Conservation (phyloP, 2,797 vertebrate species). For the Megaceryle alcyon region DNA sequence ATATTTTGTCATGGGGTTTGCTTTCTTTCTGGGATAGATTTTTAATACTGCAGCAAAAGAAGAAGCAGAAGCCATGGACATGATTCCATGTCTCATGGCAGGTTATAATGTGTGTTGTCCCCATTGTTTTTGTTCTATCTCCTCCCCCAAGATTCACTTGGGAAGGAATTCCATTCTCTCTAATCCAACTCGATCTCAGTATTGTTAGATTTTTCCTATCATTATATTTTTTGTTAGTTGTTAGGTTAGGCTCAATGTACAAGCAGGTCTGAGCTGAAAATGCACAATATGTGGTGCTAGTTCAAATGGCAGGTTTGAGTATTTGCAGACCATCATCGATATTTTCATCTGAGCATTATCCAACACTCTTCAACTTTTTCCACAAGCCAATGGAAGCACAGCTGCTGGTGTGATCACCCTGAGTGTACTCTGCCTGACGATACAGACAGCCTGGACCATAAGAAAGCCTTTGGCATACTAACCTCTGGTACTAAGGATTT, state of each 20-base stretch:
- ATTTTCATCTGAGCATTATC: background rate
- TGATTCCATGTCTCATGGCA: background rate
- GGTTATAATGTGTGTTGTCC: background rate
- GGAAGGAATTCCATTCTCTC: background rate
- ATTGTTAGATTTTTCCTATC: background rate
- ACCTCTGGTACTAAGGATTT: background rate
- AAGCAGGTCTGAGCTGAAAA: background rate
- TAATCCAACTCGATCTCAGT: background rate
- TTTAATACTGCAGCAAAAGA: background rate
- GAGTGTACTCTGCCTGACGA: background rate
- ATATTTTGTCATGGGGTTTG: background rate
- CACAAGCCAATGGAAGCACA: background rate
- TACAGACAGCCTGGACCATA: background rate
- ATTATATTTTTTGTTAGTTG: background rate
- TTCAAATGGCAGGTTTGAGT: background rate
- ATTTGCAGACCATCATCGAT: background rate
- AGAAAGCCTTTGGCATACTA: background rate
- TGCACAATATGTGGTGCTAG: rapidly evolving
- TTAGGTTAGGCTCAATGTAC: background rate
- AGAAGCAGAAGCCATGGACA: background rate
- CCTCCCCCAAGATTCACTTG: background rate
- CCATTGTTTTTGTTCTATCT: background rate
- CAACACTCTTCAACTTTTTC: background rate
- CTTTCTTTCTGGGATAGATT: background rate
- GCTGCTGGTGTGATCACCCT: background rate